Evolutionary conservation across 2,113 vertebrate species (phyloP).

Genomic region (Rana temporaria): DNA sequence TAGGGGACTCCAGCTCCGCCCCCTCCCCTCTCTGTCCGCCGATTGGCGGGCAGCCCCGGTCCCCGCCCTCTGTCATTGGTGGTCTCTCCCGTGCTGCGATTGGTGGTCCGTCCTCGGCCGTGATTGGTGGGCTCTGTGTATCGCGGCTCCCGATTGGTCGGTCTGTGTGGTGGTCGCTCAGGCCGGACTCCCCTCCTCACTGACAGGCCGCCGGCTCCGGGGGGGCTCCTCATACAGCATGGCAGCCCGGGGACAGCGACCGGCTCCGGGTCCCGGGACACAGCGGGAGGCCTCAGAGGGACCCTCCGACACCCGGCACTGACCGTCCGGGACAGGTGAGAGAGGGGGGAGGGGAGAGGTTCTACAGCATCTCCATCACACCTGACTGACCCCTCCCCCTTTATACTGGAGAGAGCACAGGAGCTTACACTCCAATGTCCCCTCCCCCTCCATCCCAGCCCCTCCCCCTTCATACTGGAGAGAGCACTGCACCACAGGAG

Average conservation of each 20-base stretch:
- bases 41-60: neutral
- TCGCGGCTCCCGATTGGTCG: constrained; percentile 24
- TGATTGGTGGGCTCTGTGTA: neutral
- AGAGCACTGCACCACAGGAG: too few relatives aligned
- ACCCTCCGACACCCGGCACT: neutral
- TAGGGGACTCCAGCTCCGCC: neutral
- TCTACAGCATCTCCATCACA: neutral
- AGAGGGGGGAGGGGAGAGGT: constrained; percentile 5
- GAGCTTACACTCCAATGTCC: too few relatives aligned
- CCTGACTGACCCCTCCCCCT: too few relatives aligned
- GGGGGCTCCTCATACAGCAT: constrained; percentile 60
- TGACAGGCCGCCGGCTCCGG: neutral
- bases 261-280: constrained; percentile 47
- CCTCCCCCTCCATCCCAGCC: too few relatives aligned
- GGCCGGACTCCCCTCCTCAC: constrained; percentile 38
- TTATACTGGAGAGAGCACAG: too few relatives aligned
- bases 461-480: too few relatives aligned
- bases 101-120: neutral
- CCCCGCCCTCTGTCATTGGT: constrained; percentile 18
- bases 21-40: neutral
- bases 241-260: constrained; percentile 44
- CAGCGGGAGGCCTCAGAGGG: constrained; percentile 59
- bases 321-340: constrained; percentile 1
- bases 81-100: constrained; percentile 17
- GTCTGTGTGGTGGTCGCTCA: constrained; percentile 28